Evolutionary conservation across 2,113 vertebrate genomes (phyloP).

Genomic region (Saguinus midas): DNA sequence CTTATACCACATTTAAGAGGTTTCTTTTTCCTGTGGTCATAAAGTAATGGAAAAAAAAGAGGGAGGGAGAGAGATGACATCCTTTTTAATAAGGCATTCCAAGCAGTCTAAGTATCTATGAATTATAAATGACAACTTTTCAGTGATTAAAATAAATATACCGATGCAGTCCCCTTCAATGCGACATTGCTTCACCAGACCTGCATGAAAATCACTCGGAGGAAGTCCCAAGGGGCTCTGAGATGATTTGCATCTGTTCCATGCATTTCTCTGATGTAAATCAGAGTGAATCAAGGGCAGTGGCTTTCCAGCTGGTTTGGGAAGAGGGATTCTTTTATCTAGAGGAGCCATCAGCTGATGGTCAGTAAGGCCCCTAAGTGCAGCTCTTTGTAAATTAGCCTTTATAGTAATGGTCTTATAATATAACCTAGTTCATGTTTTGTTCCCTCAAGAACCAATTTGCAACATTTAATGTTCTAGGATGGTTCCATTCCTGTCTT

Average conservation of each 20-base stretch:
- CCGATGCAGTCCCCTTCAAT: conserved; percentile 44
- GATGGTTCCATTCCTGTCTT: not conserved
- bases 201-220: conserved; percentile 15
- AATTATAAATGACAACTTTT: conserved; percentile 77
- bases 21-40: conserved; percentile 70
- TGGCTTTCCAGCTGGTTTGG: not conserved
- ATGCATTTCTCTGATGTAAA: not conserved
- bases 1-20: conserved; percentile 61
- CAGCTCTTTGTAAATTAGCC: not conserved
- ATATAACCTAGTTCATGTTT: not conserved
- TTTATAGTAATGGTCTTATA: not conserved
- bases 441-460: not conserved
- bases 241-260: conserved; percentile 39
- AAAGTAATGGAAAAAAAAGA: not conserved
- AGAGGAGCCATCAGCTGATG: not conserved
- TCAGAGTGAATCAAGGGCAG: not conserved
- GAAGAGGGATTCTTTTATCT: not conserved
- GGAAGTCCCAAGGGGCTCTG: conserved; percentile 11
- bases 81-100: conserved; percentile 64
- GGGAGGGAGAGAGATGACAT: conserved; percentile 35
- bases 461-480: not conserved
- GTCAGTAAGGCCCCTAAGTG: not conserved
- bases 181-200: not conserved
- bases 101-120: conserved; percentile 57
- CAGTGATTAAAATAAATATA: conserved; percentile 75